Conservation (phyloP, 2,113 vertebrate genomes). For the Corythoichthys intestinalis region DNA sequence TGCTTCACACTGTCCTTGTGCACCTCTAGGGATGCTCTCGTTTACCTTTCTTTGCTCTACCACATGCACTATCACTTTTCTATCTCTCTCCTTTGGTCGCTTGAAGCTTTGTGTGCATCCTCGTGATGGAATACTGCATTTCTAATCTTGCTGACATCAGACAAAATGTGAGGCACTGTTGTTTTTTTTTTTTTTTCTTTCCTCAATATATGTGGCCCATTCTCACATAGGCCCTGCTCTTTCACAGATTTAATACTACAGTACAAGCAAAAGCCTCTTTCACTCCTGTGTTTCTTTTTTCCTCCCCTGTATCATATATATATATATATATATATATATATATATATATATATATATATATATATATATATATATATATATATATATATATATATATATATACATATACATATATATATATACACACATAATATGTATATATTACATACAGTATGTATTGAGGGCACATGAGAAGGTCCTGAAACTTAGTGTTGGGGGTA, state of each 20-base stretch:
- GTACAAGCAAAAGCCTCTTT: constrained; percentile 18
- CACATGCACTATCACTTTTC: constrained; percentile 5
- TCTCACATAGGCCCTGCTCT: constrained; percentile 34
- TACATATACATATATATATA: too few relatives aligned
- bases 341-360: too few relatives aligned
- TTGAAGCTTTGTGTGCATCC: constrained; percentile 37
- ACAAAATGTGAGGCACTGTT: constrained; percentile 55
- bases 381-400: too few relatives aligned
- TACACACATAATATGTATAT: too few relatives aligned
- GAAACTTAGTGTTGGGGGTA: constrained; percentile 39
- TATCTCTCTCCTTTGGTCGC: constrained; percentile 19
- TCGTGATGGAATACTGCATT: constrained; percentile 70
- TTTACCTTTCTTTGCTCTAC: constrained; percentile 26
- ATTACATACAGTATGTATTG: too few relatives aligned
- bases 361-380: too few relatives aligned
- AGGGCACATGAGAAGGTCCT: constrained; percentile 37
- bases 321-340: too few relatives aligned
- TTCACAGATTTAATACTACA: constrained; percentile 24
- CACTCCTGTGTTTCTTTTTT: constrained; percentile 15
- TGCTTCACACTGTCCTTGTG: too few relatives aligned
- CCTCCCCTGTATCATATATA: not conserved
- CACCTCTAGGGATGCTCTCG: not conserved
- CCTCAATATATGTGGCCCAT: constrained; percentile 61
- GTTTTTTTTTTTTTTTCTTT: constrained; percentile 64
- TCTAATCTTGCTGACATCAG: constrained; percentile 72